Conservation (phyloP, 2,888 invertebrate species). For the Actias luna region DNA sequence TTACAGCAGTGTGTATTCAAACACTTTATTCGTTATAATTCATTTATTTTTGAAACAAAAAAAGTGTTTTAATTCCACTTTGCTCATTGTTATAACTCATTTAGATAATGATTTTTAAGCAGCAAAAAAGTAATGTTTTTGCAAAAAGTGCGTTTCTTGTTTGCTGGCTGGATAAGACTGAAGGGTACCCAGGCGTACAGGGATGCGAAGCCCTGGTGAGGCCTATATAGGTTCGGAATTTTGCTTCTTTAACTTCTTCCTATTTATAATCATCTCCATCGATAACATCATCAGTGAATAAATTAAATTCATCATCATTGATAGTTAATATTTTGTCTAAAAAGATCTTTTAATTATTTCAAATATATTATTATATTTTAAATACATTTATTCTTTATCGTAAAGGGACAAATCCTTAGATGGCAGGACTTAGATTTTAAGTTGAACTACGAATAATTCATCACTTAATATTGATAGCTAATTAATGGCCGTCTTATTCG, state of each 20-base stretch:
- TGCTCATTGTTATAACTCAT: constrained; percentile 44
- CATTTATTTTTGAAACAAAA: not conserved
- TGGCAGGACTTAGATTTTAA: constrained; percentile 71
- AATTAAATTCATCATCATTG: constrained; percentile 20
- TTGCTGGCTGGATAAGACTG: constrained; percentile 80
- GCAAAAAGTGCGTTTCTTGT: constrained; percentile 80
- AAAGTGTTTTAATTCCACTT: constrained; percentile 39
- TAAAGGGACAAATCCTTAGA: constrained; percentile 69
- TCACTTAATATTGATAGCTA: constrained; percentile 47
- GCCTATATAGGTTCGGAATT: constrained; percentile 80
- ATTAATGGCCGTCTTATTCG: constrained; percentile 65
- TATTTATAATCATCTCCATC: constrained; percentile 44
- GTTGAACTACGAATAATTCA: constrained; percentile 28
- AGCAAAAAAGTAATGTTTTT: constrained; percentile 73
- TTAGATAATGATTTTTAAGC: constrained; percentile 46
- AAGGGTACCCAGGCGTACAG: constrained; percentile 80
- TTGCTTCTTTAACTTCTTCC: constrained; percentile 69
- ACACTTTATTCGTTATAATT: not conserved
- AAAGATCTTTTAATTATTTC: constrained; percentile 31
- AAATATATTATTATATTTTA: constrained; percentile 30
- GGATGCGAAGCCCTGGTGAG: constrained; percentile 83
- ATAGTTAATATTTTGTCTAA: constrained; percentile 31
- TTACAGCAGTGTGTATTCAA: constrained; percentile 23
- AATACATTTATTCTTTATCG: constrained; percentile 30
- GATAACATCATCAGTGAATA: constrained; percentile 33